These are phyloP conservation scores for Trinorchestia longiramus DNA, from an alignment of 1,140 invertebrate species.

Conservation along the genomic window DNA sequence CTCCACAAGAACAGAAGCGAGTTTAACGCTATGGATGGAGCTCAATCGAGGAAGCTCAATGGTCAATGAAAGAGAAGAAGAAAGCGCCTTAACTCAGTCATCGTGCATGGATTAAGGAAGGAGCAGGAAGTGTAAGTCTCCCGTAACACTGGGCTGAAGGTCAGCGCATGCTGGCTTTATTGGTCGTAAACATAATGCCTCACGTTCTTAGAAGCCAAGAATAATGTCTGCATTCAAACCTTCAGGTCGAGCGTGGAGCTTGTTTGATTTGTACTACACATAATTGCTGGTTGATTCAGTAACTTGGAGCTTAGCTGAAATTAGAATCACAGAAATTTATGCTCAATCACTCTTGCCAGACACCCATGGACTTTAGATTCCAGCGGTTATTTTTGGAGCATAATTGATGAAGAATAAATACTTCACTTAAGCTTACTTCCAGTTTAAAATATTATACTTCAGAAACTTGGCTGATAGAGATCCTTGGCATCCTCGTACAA, in stretches of 20 bases:
- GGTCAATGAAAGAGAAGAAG: neutral
- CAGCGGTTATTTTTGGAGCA: neutral
- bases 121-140: neutral
- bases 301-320: neutral
- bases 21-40: neutral
- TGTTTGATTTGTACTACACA: neutral
- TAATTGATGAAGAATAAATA: neutral
- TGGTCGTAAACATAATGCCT: neutral
- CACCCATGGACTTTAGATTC: neutral
- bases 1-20: neutral
- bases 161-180: conserved; percentile 27
- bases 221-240: neutral
- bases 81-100: neutral
- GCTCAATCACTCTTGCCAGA: neutral
- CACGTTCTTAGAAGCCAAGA: neutral
- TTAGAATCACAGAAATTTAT: neutral
- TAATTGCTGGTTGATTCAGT: neutral
- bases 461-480: conserved; percentile 42
- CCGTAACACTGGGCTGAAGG: neutral
- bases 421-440: neutral
- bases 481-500: conserved; percentile 82
- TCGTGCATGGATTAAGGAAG: neutral
- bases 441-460: neutral
- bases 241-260: neutral
- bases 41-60: neutral